phyloP scores from a whole-genome alignment of 2,113 vertebrate genomes.

The Planiliza haematocheilus region DNA sequence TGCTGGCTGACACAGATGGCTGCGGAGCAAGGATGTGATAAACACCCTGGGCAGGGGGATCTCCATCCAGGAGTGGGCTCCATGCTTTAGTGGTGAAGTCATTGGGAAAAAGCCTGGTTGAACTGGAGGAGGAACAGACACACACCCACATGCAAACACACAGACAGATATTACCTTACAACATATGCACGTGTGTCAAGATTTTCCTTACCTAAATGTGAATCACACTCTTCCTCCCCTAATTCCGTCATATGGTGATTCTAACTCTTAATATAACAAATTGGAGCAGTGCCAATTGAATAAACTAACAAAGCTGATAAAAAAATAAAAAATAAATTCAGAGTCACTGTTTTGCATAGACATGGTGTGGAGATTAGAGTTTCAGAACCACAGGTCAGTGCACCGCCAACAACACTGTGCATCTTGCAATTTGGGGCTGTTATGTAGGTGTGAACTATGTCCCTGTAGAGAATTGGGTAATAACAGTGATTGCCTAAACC shows the following conservation, averaged over 20 bases:
- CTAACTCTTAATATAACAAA: conserved; percentile 27
- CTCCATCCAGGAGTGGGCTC: conserved; percentile 80
- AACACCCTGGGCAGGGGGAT: conserved; percentile 83
- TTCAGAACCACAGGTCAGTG: conserved; percentile 46
- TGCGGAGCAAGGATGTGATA: conserved; percentile 76
- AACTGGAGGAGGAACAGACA: conserved; percentile 68
- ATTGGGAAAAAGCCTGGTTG: conserved; percentile 79
- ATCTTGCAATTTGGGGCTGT: conserved; percentile 51
- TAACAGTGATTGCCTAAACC: conserved; percentile 74
- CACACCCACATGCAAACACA: conserved; percentile 49
- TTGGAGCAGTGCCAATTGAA: conserved; percentile 13
- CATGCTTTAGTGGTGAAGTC: conserved; percentile 84
- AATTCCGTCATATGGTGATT: conserved; percentile 41
- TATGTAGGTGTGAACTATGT: conserved; percentile 80
- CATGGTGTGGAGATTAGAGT: conserved; percentile 20
- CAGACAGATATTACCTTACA: conserved; percentile 60
- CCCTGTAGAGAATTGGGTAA: conserved; percentile 73
- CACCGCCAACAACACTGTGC: conserved; percentile 40
- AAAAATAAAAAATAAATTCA: neutral
- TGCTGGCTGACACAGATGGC: conserved; percentile 69
- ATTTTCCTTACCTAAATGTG: conserved; percentile 40
- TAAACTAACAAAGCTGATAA: neutral
- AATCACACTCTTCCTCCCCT: conserved; percentile 17
- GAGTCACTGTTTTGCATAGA: conserved; percentile 16
- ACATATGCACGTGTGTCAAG: conserved; percentile 55